Conservation (phyloP, 2,888 invertebrate genomes). For the Chirona hameri region DNA sequence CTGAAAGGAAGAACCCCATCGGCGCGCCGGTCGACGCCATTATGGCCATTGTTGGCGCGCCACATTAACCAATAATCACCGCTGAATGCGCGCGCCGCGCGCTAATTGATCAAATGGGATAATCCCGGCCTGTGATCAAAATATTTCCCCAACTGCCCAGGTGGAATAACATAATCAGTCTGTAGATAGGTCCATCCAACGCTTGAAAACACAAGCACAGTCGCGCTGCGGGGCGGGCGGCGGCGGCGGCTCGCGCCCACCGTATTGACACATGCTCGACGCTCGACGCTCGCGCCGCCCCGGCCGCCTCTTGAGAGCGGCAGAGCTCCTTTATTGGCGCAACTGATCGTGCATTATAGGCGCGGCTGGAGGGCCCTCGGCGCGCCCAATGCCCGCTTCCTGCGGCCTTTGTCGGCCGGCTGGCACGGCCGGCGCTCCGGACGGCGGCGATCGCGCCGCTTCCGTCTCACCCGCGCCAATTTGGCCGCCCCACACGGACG, state of each 20-base stretch:
- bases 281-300: background rate
- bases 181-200: conserved; percentile 13
- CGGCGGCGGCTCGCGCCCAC: background rate
- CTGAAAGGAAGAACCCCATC: conserved; percentile 26
- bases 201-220: conserved; percentile 27
- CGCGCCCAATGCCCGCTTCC: conserved; percentile 12
- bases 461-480: background rate
- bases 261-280: background rate
- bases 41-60: conserved; percentile 5
- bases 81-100: background rate
- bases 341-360: conserved; percentile 27
- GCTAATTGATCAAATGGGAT: conserved; percentile 29
- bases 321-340: conserved; percentile 22
- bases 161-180: conserved; percentile 23
- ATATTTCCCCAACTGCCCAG: conserved; percentile 29
- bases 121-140: conserved; percentile 28
- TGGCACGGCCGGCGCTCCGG: background rate
- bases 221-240: background rate
- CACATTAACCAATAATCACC: conserved; percentile 25
- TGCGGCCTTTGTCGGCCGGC: conserved; percentile 7
- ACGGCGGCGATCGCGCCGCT: background rate
- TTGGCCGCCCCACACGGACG: background rate
- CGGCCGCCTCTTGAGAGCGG: background rate
- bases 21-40: background rate
- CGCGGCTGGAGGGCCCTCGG: conserved; percentile 2